phyloP scores from a whole-genome alignment of 2,113 vertebrate species.

The Ahaetulla prasina region DNA sequence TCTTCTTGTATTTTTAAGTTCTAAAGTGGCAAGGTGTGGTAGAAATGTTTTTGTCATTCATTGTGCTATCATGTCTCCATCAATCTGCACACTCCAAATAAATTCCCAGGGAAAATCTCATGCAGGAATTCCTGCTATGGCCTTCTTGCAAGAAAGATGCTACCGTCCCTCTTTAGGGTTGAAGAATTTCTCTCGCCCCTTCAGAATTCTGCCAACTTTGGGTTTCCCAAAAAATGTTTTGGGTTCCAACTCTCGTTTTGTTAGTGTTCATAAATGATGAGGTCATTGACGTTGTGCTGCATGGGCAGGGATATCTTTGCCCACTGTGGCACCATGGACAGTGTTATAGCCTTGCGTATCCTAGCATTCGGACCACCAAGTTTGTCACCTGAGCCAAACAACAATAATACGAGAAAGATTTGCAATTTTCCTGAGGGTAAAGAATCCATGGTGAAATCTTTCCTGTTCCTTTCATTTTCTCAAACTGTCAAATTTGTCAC shows the following conservation, averaged over 20 bases:
- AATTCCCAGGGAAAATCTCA: neutral
- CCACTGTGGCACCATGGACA: neutral
- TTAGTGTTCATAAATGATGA: neutral
- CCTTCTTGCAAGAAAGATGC: neutral
- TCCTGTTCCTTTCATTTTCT: neutral
- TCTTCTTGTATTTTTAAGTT: neutral
- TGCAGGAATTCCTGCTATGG: neutral
- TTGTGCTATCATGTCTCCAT: neutral
- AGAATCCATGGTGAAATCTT: neutral
- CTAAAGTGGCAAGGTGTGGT: neutral
- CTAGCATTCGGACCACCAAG: neutral
- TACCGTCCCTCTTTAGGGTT: neutral
- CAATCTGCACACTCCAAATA: neutral
- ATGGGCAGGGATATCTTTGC: neutral
- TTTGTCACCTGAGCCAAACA: neutral
- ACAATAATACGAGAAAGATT: neutral
- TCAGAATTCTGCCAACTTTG: neutral
- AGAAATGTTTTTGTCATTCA: neutral
- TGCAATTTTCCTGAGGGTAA: neutral
- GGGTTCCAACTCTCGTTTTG: neutral
- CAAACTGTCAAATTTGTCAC: neutral
- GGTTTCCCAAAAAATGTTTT: neutral
- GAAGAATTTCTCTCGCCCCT: neutral
- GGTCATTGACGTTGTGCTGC: neutral
- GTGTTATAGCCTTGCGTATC: neutral